Evolutionary conservation across 2,888 invertebrate species (phyloP).

Genomic region (Pycnomerus fuliginosus): DNA sequence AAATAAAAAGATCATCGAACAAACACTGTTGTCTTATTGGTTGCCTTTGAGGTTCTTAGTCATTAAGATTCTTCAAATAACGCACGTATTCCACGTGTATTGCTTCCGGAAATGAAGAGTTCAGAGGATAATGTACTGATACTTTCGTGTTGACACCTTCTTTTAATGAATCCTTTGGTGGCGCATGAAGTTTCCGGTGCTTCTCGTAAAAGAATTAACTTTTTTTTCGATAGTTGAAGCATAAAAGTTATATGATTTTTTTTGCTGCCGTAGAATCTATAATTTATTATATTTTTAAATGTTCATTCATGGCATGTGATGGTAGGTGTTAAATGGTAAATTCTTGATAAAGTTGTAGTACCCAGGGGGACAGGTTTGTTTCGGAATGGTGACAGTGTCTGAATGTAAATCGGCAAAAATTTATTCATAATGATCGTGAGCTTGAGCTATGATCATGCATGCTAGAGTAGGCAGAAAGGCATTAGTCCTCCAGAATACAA

Average conservation of each 20-base stretch:
- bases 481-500: conserved; percentile 17
- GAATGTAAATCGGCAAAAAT: conserved; percentile 29
- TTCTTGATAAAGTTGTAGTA: too few relatives aligned
- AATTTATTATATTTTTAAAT: too few relatives aligned
- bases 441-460: conserved; percentile 21
- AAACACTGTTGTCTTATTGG: not conserved
- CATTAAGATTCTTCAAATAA: conserved; percentile 2
- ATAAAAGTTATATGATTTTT: too few relatives aligned
- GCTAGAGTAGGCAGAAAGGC: conserved; percentile 20
- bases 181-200: too few relatives aligned
- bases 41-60: not conserved
- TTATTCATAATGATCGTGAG: conserved; percentile 29
- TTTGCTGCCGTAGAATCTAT: too few relatives aligned
- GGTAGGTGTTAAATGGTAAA: too few relatives aligned
- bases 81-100: conserved; percentile 2
- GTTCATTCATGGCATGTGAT: too few relatives aligned
- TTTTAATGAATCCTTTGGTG: conserved; percentile 1
- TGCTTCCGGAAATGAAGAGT: not conserved
- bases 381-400: conserved; percentile 20
- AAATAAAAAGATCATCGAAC: not conserved
- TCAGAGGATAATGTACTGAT: conserved; percentile 2
- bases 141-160: conserved; percentile 3
- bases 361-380: not conserved
- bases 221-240: too few relatives aligned
- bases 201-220: too few relatives aligned